Conservation (phyloP, 1,140 invertebrate species). For the Thereuonema tuberculata region DNA sequence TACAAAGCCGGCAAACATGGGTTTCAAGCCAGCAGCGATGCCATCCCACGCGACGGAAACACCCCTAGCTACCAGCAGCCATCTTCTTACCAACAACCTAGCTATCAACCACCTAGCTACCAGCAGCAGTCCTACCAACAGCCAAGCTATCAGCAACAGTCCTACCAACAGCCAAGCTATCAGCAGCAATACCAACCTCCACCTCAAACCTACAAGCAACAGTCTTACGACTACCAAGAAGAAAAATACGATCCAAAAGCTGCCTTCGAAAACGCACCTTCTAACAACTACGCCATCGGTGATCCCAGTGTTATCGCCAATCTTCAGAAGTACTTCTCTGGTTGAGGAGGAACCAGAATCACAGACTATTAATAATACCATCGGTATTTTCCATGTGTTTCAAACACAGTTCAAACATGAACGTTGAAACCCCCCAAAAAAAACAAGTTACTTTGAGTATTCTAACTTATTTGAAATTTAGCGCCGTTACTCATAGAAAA, state of each 20-base stretch:
- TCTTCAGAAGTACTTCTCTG: too few species aligned
- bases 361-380: too few species aligned
- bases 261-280: not conserved
- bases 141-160: not conserved
- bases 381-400: too few species aligned
- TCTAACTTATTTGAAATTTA: too few species aligned
- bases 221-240: not conserved
- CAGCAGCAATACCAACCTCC: not conserved
- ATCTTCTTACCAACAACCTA: not conserved
- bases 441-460: too few species aligned
- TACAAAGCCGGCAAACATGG: constrained; percentile 7
- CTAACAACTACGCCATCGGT: not conserved
- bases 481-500: too few species aligned
- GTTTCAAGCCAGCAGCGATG: not conserved
- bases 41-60: not conserved
- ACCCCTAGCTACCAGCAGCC: too few species aligned
- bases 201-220: not conserved
- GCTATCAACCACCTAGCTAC: not conserved
- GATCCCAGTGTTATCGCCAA: not conserved
- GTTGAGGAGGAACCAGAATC: too few species aligned
- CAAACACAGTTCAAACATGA: too few species aligned
- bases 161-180: not conserved
- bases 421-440: too few species aligned
- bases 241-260: not conserved
- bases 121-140: not conserved